Evolutionary conservation across 2,888 invertebrate genomes (phyloP).

Genomic region (Pterobdella sp.): DNA sequence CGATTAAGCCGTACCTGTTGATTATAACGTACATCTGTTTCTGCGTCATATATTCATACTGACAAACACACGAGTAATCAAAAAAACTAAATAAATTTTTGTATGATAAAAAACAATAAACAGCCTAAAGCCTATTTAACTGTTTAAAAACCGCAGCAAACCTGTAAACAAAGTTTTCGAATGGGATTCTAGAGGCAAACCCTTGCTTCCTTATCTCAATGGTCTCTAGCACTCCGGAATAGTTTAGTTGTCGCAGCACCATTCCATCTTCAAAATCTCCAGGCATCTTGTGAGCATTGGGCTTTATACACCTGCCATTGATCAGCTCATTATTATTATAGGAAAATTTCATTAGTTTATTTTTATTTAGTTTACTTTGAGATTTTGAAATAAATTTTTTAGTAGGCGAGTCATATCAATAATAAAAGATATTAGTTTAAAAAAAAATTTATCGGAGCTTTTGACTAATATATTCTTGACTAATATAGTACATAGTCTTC

Average conservation of each 20-base stretch:
- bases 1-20: slow-evolving; percentile 30
- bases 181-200: slow-evolving; percentile 60
- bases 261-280: slow-evolving; percentile 41
- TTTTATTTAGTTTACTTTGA: no score
- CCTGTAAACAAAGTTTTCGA: slow-evolving; percentile 36
- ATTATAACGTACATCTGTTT: not conserved
- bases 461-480: no score
- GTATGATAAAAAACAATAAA: not conserved
- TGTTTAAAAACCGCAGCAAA: no score
- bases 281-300: slow-evolving; percentile 42
- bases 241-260: slow-evolving; percentile 44
- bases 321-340: not conserved
- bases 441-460: no score
- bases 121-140: not conserved
- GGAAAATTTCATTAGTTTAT: not conserved
- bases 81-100: not conserved
- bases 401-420: no score
- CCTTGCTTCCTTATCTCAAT: slow-evolving; percentile 45
- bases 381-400: no score
- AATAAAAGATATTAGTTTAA: no score
- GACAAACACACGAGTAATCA: not conserved
- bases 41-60: not conserved
- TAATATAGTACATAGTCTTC: no score
- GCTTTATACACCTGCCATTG: slow-evolving; percentile 42
- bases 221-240: slow-evolving; percentile 49